Base-by-base conservation (phyloP, 2,797 vertebrate species). In the Brachyalestes nurse region DNA sequence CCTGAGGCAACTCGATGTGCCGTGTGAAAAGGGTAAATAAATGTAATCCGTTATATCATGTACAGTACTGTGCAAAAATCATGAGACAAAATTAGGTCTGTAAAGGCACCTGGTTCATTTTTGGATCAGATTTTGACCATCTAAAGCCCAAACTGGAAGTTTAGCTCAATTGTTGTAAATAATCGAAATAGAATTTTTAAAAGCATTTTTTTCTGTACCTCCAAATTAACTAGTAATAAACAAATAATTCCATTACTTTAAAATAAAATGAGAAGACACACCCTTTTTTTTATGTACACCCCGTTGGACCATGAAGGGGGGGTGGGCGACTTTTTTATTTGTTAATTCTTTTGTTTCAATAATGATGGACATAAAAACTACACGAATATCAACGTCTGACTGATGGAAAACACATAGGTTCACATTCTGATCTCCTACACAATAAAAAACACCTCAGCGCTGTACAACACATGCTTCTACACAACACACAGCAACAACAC, bases 391-490 rank as follows among this genome's bases (percentile, higher is more conserved):
- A 8, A 72, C 21, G 70, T 34, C n/a, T 28, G 42, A 64, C 67
- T 42, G 40, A 42, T 28, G n/a, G 53, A 75, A 57, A 75, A 65
- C 53, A 70, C 40, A 53, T 34, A 75, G 51, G 34, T 94, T 90
- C 91, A 96, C 94, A 95, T 88, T 91, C 90, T 95, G 87, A 89
- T 86, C 85, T 83, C 85, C 86, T 90, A 75, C 40, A 60, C 72
- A 84, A 87, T 78, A 75, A 83, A 83, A 42, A 84, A 70, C 91
- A 62, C n/a, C 34, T 77, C 57, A 75, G 67, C 72, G 73, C 80
- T 61, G 61, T 78, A 86, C 80, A 80, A 40, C 80, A 78, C 80
- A 82, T 84, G 80, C 85, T 65, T 72, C 78, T 84, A 80, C 79
- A 51, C 66, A 40, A 86, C 70, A 53, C 47, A 79, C 58, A 10